Evolutionary conservation across 2,797 vertebrate species (phyloP), one percentile per base, ranked within the genome.

Genomic region (Heliangelus exortis): DNA sequence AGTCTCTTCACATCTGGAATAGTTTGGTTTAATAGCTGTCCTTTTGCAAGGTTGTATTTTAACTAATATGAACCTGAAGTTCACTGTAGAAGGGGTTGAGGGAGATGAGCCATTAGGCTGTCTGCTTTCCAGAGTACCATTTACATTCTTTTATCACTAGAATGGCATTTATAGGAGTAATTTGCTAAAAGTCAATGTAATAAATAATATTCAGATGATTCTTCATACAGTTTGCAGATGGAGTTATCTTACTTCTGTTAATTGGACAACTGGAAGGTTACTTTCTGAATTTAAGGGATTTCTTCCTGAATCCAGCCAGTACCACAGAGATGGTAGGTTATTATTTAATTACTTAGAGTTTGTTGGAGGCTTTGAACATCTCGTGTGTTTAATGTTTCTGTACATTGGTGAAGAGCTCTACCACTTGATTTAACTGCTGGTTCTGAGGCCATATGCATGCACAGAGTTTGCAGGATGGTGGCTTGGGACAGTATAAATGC

Each of bases 261-360:
- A 99, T 99, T 19, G 99, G 99, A 93, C 98, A 99, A 88, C 96
- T 99, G 71, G 98, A 98, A 66, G 99, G 98, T 31, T 99, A 98
- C 97, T 99, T 99, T 94, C 90, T 99, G 94, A 98, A 99, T 21
- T 96, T 99, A 28, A 97, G 92, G 77, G 96, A 98, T 47, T 99
- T 99, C 97, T 97, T 97, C 94, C 97, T 99, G 95, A 99, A 96
- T 17, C 99, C 99, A 11, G 92, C 88, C 88, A 98, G 92, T 92
- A 94, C 96, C 7, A 91, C 90, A 0, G 98, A 99, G 96, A 99
- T 98, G 99, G 98, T 99, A 94, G 83, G 97, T 84, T 85, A 18
- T 18, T 69, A 9, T 57, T 31, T 31, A 47, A 78, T 39, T 54
- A 13, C 51, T 73, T n/a, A 36, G 47, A 76, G 17, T 36, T 41